Base-by-base conservation (phyloP, 2,113 vertebrate species). In the Aix galericulata region DNA sequence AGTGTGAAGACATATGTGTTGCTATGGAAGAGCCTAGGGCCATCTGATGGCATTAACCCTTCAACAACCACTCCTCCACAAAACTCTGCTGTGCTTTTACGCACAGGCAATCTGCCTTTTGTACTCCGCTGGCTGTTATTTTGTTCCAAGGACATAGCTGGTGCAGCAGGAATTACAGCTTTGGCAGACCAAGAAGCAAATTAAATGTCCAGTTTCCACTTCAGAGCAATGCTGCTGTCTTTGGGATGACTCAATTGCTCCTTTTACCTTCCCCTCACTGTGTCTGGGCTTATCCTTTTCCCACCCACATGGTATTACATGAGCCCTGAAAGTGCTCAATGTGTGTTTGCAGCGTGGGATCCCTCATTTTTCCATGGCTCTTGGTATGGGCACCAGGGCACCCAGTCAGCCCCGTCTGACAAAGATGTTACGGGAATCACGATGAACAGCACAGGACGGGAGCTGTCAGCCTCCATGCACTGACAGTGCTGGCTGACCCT, bases 1-100 rank as follows among this genome's bases (percentile, higher is more conserved):
- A 68, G 11, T 0, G 1, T 0, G 40, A 13, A 2, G 2, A 15
- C 38, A 18, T 4, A 9, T 0, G 6, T 2, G 5, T 1, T 4
- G 50, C 22, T 23, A 42, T 50, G 55, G 40, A 56, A 8, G 1
- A 18, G 36, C 26, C 5, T 1, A 12, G 52, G 66, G 56, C 44
- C 7, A 11, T 0, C 34, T 6, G 58, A 5, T 15, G 38, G 63
- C 1, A 0, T 53, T 69, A 77, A 81, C 68, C 23, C 68, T 36
- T 38, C 0, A 3, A 9, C 11, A 1, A 8, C 7, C 25, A 2
- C 6, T 36, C n/a, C 17, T 2, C 14, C 13, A 0, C 10, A 9
- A 34, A 40, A 16, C 17, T 9, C 22, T 29, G 53, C 16, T 10
- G 2, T 1, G 4, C 11, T 8, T 63, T 27, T 4, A 1, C 0